Evolutionary conservation across 2,113 vertebrate genomes (phyloP), one percentile per base, ranked within the genome.

Genomic region (Mandrillus leucophaeus): DNA sequence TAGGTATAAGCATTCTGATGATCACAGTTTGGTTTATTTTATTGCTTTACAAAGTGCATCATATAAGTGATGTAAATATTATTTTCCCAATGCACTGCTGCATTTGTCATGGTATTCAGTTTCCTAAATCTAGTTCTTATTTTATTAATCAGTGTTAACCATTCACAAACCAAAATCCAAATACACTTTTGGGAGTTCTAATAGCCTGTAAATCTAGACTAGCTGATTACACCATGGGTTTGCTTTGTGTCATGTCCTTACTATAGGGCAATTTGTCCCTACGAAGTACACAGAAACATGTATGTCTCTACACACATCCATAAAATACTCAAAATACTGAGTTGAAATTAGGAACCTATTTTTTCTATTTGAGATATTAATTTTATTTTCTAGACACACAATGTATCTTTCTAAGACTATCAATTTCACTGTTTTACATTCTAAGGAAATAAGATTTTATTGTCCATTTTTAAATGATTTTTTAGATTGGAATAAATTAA

Each of bases 341-440:
- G 8, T 52, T 76, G 30, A 88, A 92, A 76, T 55, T 38, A 82
- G 66, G 25, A 13, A 1, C 7, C 14, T 66, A 1, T 14, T 59
- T 76, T 92, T 45, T 38, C 27, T 55, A 70, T 87, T 70, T 72
- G 14, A 32, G 78, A 64, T 55, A 59, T 76, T 43, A 45, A 38
- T 45, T 83, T 92, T 50, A 76, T 43, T 55, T 88, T 68, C 17
- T 68, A n/a, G 76, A 3, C 43, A 52, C 4, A 45, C 2, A 52
- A 20, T 25, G 2, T 52, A 18, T 5, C 35, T 84, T 83, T n/a
- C 43, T 64, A 88, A 59, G 8, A 64, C 8, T 30, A 45, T 32
- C 25, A 68, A 8, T 17, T 50, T 84, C 22, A 90, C 12, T 59
- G 6, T 59, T 95, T 92, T 95, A 75, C 18, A 78, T 92, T 43